Base-by-base conservation (phyloP, 2,888 invertebrate genomes). In the Drosophila vallismaia region DNA sequence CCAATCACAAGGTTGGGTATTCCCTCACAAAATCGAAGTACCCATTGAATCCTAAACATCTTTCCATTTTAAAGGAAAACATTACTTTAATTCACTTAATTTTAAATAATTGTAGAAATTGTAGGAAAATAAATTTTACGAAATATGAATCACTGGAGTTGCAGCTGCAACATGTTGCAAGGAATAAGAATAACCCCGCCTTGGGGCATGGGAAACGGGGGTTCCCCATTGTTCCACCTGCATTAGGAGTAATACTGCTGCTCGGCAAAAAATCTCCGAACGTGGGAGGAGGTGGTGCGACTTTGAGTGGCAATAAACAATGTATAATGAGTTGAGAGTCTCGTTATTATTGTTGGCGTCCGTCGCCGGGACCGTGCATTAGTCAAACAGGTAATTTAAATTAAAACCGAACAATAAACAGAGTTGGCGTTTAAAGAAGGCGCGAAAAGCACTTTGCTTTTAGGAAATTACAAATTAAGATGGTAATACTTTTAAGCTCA, bases 311-410 rank as follows among this genome's bases (percentile, higher is more conserved):
- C 83, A 85, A 87, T 79, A 87, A 82, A 72, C 83, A 83, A 83
- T 86, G 86, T 56, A 72, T 69, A 70, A 77, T 69, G 66, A 62
- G 67, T 66, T 68, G 75, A 50, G 42, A 57, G 52, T 40, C 58
- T 56, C 62, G 62, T 62, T 77, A 70, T 68, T 76, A 69, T 68
- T 71, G 66, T 64, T 75, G 72, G 52, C 62, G 72, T 56, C 53
- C 38, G 42, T 46, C 48, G n/a, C 42, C 48, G 53, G 67, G 73
- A 59, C 67, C 76, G 69, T 75, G 71, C 88, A 88, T 88, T 88
- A 88, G 75, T 77, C 74, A 75, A 81, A 71, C 86, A 79, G 84
- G 74, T 86, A 88, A 85, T 83, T 88, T 72, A 81, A 88, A 88
- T 85, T 85, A 84, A 75, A 57, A 54, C 38, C 51, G 40, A 83